Evolutionary conservation across 1,140 invertebrate species (phyloP).

Genomic region (Aphelenchoides fujianensis): DNA sequence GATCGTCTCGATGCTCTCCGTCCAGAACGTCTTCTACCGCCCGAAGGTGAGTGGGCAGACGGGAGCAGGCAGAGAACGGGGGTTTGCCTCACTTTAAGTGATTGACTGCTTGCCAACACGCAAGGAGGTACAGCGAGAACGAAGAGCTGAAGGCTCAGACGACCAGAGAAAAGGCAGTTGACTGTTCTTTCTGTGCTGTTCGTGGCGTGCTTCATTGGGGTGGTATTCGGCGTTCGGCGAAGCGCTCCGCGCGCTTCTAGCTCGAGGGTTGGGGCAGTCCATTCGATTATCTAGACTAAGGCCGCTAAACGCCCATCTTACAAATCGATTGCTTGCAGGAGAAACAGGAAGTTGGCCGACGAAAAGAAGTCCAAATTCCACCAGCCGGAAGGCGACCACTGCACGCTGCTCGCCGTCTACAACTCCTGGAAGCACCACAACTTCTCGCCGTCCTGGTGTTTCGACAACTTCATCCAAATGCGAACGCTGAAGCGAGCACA

Average conservation of each 20-base stretch:
- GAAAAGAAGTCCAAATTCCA: slow-evolving; percentile 99
- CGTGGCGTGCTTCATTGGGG: too few species aligned
- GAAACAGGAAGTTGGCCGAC: slow-evolving; percentile 93
- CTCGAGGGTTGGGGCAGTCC: too few species aligned
- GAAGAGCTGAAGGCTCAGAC: too few species aligned
- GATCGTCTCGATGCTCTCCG: slow-evolving; percentile 96
- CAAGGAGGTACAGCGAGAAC: too few species aligned
- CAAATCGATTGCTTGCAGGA: slow-evolving; percentile 70
- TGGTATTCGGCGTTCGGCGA: too few species aligned
- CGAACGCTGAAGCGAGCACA: slow-evolving; percentile 88
- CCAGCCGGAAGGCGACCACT: slow-evolving; percentile 94
- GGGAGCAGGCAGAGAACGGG: background rate
- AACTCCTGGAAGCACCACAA: slow-evolving; percentile 99
- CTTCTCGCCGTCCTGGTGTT: slow-evolving; percentile 98
- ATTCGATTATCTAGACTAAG: too few species aligned
- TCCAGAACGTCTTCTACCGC: slow-evolving; percentile 97
- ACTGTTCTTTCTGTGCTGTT: too few species aligned
- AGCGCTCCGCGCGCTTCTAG: too few species aligned
- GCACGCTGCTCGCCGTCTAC: slow-evolving; percentile 94
- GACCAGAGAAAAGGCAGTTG: too few species aligned
- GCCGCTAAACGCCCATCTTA: too few species aligned
- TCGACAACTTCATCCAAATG: slow-evolving; percentile 98
- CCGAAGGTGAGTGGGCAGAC: slow-evolving; percentile 65
- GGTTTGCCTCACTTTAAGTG: too few species aligned
- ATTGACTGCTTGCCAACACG: too few species aligned